Evolutionary conservation across 2,797 vertebrate species (phyloP).

Genomic region (Sebastes taczanowskii): DNA sequence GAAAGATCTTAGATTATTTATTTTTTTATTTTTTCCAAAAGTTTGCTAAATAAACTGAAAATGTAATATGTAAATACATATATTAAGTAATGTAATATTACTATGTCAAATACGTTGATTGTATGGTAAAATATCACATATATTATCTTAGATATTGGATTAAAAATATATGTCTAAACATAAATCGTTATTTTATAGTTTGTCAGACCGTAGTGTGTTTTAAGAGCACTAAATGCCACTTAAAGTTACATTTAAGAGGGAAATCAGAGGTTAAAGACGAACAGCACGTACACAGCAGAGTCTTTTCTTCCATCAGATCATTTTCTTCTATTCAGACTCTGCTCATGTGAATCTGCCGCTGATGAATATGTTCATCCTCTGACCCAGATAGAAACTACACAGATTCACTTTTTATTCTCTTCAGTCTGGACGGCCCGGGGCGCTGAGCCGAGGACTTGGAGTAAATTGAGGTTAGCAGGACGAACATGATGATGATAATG

Average conservation of each 20-base stretch:
- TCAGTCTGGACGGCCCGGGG: slow-evolving; percentile 51
- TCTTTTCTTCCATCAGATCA: slow-evolving; percentile 3
- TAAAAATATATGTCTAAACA: neutral
- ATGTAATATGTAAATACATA: neutral
- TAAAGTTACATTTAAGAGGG: neutral
- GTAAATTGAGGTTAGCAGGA: slow-evolving; percentile 45
- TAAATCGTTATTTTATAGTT: neutral
- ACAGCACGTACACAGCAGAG: neutral
- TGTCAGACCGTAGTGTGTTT: neutral
- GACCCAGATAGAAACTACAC: slow-evolving; percentile 57
- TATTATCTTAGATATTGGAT: neutral
- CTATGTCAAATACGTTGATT: neutral
- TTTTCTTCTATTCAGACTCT: slow-evolving; percentile 4
- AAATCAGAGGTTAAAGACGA: neutral
- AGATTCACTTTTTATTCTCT: slow-evolving; percentile 48
- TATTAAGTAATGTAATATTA: neutral
- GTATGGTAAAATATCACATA: neutral
- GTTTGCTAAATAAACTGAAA: neutral
- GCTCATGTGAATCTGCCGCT: slow-evolving; percentile 23
- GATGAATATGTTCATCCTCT: slow-evolving; percentile 54
- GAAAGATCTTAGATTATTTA: neutral
- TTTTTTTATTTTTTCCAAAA: neutral
- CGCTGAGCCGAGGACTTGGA: neutral
- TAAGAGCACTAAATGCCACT: neutral
- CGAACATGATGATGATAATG: slow-evolving; percentile 14